These are phyloP conservation scores for Prochilodus magdalenae DNA, from an alignment of 2,113 vertebrate species.

Conservation along the genomic window DNA sequence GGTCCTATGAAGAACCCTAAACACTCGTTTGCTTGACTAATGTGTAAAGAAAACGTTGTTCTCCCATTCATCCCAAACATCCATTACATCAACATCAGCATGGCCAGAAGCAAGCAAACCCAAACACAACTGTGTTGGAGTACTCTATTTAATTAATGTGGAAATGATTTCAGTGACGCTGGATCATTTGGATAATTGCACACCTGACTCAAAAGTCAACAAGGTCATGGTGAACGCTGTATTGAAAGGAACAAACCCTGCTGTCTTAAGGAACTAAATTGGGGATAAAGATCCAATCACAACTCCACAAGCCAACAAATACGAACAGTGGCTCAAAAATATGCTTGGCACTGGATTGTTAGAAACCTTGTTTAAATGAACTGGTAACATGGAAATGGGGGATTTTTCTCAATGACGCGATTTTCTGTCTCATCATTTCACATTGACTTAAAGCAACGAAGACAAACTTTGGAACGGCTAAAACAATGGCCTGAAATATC, in stretches of 20 bases:
- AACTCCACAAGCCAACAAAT: neutral
- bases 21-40: too few relatives aligned
- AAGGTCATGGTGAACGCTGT: neutral
- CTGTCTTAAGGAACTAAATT: neutral
- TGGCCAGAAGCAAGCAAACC: too few relatives aligned
- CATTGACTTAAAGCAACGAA: neutral
- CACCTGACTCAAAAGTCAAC: neutral
- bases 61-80: too few relatives aligned
- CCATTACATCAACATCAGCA: too few relatives aligned
- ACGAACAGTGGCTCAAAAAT: slow-evolving; percentile 3
- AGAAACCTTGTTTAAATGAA: neutral
- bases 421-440: neutral
- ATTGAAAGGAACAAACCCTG: neutral
- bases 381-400: neutral
- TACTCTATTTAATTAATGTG: too few relatives aligned
- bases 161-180: neutral
- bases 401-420: slow-evolving; percentile 2
- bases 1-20: too few relatives aligned
- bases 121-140: too few relatives aligned
- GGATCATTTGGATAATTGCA: neutral
- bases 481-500: neutral
- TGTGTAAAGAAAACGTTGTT: too few relatives aligned
- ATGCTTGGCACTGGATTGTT: neutral
- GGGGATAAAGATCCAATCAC: slow-evolving; percentile 5
- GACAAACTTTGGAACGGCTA: neutral